Percentiles rank a stretch among this genome's conserved stretches.
phyloP scores from a whole-genome alignment of 1,140 invertebrate genomes.

The Saccostrea echinata region DNA sequence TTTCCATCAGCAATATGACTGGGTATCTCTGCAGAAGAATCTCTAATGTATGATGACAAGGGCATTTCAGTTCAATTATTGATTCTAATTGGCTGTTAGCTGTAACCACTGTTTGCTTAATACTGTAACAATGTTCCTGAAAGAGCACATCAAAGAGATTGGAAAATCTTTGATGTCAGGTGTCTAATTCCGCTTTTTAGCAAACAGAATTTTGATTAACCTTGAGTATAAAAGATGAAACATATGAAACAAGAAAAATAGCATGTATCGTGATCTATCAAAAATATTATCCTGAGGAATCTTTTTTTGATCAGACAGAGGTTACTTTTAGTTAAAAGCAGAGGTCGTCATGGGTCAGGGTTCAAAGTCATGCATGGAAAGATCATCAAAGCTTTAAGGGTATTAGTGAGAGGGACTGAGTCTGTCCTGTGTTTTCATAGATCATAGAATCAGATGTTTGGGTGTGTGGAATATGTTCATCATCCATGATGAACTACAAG shows the following conservation, averaged over 20 bases:
- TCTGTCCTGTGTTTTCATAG: neutral
- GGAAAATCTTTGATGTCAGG: neutral
- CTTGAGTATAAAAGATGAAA: constrained; percentile 8
- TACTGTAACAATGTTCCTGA: neutral
- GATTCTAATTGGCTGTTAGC: constrained; percentile 20
- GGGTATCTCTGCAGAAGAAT: neutral
- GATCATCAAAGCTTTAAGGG: constrained; percentile 6
- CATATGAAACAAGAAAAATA: neutral
- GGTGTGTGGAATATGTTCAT: neutral
- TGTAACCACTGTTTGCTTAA: neutral
- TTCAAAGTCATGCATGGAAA: neutral
- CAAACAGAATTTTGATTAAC: constrained; percentile 16
- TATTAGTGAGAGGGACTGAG: neutral
- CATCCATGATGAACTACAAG: too few species aligned
- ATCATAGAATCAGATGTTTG: neutral
- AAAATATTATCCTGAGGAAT: neutral
- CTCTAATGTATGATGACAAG: neutral
- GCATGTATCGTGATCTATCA: neutral
- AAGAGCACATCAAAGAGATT: neutral
- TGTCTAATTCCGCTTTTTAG: constrained; percentile 3
- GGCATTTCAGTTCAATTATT: constrained; percentile 6
- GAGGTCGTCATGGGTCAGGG: neutral
- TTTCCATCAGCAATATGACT: neutral
- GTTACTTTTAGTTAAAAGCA: neutral
- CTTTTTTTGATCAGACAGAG: neutral